These are phyloP conservation scores for Diplolepis rosae DNA, from an alignment of 2,888 invertebrate genomes.

Conservation along the genomic window DNA sequence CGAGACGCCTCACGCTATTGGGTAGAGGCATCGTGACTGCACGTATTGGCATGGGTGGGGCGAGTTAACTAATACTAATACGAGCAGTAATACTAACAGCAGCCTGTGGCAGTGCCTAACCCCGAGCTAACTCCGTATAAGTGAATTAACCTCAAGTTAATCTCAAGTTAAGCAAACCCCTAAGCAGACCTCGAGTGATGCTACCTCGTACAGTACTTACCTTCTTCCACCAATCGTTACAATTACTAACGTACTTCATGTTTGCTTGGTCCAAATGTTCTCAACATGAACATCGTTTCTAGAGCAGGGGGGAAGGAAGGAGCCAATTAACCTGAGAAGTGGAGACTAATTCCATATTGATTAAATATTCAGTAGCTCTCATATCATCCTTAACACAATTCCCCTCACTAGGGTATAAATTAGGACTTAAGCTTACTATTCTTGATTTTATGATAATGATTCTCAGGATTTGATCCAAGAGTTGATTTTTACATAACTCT, in stretches of 20 bases:
- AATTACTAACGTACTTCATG: conserved; percentile 23
- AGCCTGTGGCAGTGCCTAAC: conserved; percentile 67
- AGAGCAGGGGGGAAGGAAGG: background rate
- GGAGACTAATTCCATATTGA: conserved; percentile 27
- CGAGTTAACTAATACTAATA: conserved; percentile 65
- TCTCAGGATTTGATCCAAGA: too few species aligned
- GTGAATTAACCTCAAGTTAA: conserved; percentile 73
- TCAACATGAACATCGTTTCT: conserved; percentile 27
- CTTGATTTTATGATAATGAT: too few species aligned
- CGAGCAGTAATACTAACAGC: conserved; percentile 68
- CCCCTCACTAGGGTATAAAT: conserved; percentile 2
- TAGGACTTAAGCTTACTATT: background rate
- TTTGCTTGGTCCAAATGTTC: conserved; percentile 28
- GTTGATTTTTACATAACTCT: too few species aligned
- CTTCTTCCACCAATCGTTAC: conserved; percentile 21
- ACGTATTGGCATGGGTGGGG: conserved; percentile 17
- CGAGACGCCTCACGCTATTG: conserved; percentile 7
- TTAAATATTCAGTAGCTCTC: conserved; percentile 26
- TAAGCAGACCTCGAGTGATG: conserved; percentile 66
- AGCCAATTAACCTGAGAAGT: conserved; percentile 27
- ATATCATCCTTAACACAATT: conserved; percentile 10
- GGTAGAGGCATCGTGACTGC: background rate
- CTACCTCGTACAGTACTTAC: conserved; percentile 50
- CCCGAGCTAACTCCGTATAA: conserved; percentile 66
- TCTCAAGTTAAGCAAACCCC: conserved; percentile 71